Base-by-base conservation (phyloP, 1,140 invertebrate species). In the Diorhabda sublineata region DNA sequence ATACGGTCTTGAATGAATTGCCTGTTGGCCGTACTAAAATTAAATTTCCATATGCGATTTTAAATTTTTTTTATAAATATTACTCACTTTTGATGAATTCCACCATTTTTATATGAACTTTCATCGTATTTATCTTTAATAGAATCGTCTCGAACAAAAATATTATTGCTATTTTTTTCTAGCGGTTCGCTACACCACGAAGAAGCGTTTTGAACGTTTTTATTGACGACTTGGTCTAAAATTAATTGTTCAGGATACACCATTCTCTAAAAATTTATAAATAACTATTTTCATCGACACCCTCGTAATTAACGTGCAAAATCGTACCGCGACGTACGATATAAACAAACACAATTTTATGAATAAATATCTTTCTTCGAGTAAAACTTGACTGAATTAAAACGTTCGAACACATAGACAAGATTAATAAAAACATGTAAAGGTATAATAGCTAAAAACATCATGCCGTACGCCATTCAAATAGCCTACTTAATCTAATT, bases 1-100 rank as follows among this genome's bases (percentile, higher is more conserved):
- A 89, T 84, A 52, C 86, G 78, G 64, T 85, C 80, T 68, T 83
- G 80, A 62, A 84, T 83, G 64, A 83, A 82, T 60, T 79, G 79
- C 42, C 75, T 74, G 73, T 78, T 78, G 6, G 69, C 70, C 58
- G 67, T 66, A 59, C 77, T 79, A 61, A 42, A 62, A 71, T 4
- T 42, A 68, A 11, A 42, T 0, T 4, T 8, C 26, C 44, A 43
- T 6, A 41, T 8, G 26, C 26, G 26, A 26, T 26, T 26, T 26
- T 1, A 26, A 26, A 26, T 26, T 26, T 26, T 26, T 26, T 26
- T 26, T 26, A 2, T 8, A 45, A 7, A 63, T 41, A 63, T 5
- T 6, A 63, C 42, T 52, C 8, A 52, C 45, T 5, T 52, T 52
- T 52, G 45, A 52, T 52, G 45, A 62, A 45, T 52, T 58, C 47